phyloP scores from a whole-genome alignment of 2,113 vertebrate species.

The Daubentonia madagascariensis region DNA sequence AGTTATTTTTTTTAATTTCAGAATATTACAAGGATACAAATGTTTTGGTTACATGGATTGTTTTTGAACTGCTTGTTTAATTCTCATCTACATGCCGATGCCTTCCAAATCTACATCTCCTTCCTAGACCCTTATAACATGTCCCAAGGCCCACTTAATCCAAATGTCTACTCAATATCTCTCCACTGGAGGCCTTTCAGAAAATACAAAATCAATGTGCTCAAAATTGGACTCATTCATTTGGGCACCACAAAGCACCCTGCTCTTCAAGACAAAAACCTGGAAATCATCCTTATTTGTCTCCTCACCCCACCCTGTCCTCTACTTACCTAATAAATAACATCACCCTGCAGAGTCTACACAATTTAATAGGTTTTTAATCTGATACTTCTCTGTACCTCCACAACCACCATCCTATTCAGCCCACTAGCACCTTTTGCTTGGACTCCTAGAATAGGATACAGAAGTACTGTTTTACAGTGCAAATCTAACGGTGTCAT shows the following conservation, averaged over 20 bases:
- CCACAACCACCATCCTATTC: background rate
- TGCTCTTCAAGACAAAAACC: background rate
- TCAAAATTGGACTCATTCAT: background rate
- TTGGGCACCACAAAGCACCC: background rate
- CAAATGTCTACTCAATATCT: background rate
- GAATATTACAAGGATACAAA: too few relatives aligned
- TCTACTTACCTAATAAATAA: background rate
- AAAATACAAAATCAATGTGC: background rate
- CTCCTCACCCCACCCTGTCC: background rate
- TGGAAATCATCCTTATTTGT: background rate
- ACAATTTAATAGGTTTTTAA: background rate
- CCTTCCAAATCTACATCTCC: background rate
- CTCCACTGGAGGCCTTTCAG: background rate
- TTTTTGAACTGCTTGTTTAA: background rate
- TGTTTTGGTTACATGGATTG: too few relatives aligned
- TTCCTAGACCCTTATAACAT: background rate
- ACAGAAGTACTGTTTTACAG: background rate
- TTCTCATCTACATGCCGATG: background rate
- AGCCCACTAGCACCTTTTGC: background rate
- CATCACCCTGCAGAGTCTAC: background rate
- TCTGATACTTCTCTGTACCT: background rate
- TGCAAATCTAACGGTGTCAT: background rate
- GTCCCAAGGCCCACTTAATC: background rate
- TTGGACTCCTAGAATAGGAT: background rate
- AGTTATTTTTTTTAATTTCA: too few relatives aligned